A percentile compares a stretch with the other conserved stretches of the same genome.
Conservation (phyloP, 2,888 invertebrate species). For the Mythimna ferrago region DNA sequence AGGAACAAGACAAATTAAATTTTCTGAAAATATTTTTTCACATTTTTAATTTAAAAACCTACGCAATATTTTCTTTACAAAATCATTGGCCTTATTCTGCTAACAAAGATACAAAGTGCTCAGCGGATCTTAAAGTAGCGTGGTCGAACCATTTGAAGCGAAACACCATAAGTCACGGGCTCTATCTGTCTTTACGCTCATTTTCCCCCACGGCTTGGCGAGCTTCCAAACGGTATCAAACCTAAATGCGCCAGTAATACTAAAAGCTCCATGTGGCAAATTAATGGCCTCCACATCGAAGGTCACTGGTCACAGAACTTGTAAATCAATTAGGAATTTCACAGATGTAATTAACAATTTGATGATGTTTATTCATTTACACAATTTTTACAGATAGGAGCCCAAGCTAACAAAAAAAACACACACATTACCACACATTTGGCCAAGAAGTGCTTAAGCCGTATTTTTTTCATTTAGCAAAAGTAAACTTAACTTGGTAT, state of each 20-base stretch:
- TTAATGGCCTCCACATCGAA: slow-evolving; percentile 49
- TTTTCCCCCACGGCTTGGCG: slow-evolving; percentile 52
- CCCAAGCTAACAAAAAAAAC: no score
- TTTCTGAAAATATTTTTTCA: background rate
- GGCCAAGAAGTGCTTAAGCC: no score
- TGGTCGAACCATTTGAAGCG: slow-evolving; percentile 47
- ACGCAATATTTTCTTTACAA: background rate
- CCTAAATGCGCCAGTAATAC: slow-evolving; percentile 56
- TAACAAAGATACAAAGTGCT: slow-evolving; percentile 9
- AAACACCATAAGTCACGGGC: slow-evolving; percentile 53
- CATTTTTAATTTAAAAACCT: background rate
- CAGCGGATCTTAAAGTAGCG: slow-evolving; percentile 23
- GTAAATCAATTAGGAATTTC: slow-evolving; percentile 42
- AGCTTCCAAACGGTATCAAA: slow-evolving; percentile 53
- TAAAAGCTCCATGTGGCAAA: slow-evolving; percentile 55
- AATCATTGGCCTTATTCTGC: background rate
- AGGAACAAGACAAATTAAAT: background rate
- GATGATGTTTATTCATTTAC: background rate
- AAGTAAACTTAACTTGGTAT: no score
- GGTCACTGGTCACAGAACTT: slow-evolving; percentile 37
- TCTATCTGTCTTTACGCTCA: slow-evolving; percentile 61
- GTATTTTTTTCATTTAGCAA: no score
- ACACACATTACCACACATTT: no score
- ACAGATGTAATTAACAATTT: background rate
- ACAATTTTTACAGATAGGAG: no score